These are phyloP conservation scores for Sylvietta virens DNA, from an alignment of 2,113 vertebrate species.

Conservation along the genomic window DNA sequence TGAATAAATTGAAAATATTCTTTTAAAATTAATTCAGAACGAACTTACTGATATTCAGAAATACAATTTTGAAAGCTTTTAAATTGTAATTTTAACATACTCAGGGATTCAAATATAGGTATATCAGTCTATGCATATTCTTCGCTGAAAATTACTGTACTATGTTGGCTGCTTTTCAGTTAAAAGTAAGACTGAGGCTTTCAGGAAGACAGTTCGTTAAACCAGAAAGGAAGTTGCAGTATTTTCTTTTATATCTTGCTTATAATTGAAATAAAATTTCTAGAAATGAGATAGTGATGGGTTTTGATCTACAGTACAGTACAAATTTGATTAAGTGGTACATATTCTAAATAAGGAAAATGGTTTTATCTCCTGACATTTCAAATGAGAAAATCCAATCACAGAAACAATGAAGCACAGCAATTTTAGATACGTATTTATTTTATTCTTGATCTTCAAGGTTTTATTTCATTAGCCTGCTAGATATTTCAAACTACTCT, in stretches of 20 bases:
- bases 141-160: background rate
- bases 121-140: background rate
- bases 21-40: background rate
- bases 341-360: constrained; percentile 28
- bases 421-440: background rate
- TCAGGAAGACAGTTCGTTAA: background rate
- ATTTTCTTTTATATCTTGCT: constrained; percentile 1
- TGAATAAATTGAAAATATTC: background rate
- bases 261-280: background rate
- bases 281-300: background rate
- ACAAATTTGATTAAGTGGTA: constrained; percentile 34
- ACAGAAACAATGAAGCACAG: constrained; percentile 1
- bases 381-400: constrained; percentile 24
- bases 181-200: background rate
- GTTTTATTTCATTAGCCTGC: background rate
- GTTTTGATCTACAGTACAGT: background rate
- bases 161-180: background rate
- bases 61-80: background rate
- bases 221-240: background rate
- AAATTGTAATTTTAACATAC: background rate
- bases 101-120: background rate
- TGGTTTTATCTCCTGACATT: background rate
- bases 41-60: background rate
- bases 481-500: background rate
- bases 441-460: background rate